Base-by-base conservation (phyloP, 1,140 invertebrate species). In the Onthophagus taurus region DNA sequence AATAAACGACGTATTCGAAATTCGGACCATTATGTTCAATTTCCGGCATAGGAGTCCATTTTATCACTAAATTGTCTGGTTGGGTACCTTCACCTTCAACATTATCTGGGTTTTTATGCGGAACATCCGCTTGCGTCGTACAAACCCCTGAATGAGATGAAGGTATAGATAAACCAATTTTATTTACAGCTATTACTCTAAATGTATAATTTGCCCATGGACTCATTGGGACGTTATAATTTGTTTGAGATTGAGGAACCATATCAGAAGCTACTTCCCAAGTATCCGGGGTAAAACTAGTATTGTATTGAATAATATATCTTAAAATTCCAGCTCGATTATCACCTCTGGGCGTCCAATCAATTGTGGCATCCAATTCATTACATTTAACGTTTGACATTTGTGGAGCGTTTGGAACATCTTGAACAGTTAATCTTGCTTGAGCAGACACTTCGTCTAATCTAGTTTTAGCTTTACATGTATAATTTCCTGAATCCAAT, bases 171-270 rank as follows among this genome's bases (percentile, higher is more conserved):
- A 77, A 75, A 0, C 95, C 95, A 54, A 97, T 88, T 67, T 90
- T 91, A 67, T 98, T 98, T 59, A 76, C 77, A 0, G 94, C 92
- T 42, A 92, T 75, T 3, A 98, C 89, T 26, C 94, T 72, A 75
- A 97, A 98, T 0, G 93, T 97, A 59, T 97, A 98, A 66, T 97
- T 97, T 1, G 89, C 80, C 86, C 89, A 96, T 0, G 93, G 91
- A 33, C 78, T 83, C 74, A 96, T 81, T 26, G 76, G 70, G 47
- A 75, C 75, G 1, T 72, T 76, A 54, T 83, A 88, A 1, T 77
- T 78, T 41, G 72, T 80, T 54, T 89, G 86, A 4, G 81, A 81
- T n/a, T 83, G 79, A 8, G 89, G 81, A 29, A 92, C 81, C 49
- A 73, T 69, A 51, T 84, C 80, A 49, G 71, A 78, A 2, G 82